These are phyloP conservation scores for Patagioenas fasciata DNA, from an alignment of 2,113 vertebrate species.

Conservation along the genomic window DNA sequence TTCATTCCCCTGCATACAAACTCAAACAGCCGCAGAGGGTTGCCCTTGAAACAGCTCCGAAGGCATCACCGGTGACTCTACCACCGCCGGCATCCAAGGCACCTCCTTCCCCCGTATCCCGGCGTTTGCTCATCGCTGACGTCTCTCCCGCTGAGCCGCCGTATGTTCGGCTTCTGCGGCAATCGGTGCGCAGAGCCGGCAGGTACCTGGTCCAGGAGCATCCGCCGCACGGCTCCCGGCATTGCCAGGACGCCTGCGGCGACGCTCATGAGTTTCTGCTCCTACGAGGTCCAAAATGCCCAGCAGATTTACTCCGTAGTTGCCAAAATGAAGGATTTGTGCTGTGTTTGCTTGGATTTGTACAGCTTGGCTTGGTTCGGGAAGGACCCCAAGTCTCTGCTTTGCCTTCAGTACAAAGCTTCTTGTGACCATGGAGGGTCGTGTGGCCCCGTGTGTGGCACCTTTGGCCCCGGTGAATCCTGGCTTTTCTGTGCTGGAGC, in stretches of 20 bases:
- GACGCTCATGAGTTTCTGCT: neutral
- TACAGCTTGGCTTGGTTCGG: neutral
- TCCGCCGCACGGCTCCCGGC: rapidly evolving
- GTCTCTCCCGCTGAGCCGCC: neutral
- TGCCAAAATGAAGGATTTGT: neutral
- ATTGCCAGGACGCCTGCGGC: rapidly evolving
- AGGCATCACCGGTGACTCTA: neutral
- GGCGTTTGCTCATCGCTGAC: neutral
- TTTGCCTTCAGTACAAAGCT: neutral
- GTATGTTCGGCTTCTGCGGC: neutral
- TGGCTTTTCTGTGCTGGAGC: neutral
- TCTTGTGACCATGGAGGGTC: rapidly evolving
- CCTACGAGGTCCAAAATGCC: neutral
- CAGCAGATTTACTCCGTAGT: neutral
- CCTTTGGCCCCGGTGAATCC: neutral
- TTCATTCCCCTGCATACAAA: neutral
- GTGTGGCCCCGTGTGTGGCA: rapidly evolving
- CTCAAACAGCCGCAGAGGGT: neutral
- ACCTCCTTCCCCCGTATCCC: neutral
- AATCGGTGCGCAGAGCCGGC: neutral
- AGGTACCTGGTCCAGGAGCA: neutral
- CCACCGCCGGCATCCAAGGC: neutral
- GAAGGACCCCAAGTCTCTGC: neutral
- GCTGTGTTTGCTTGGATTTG: neutral
- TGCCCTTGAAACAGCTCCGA: constrained; percentile 24